Percentiles rank a stretch among this genome's conserved stretches.
Conservation (phyloP, 2,797 vertebrate species). For the Gymnocypris eckloni region DNA sequence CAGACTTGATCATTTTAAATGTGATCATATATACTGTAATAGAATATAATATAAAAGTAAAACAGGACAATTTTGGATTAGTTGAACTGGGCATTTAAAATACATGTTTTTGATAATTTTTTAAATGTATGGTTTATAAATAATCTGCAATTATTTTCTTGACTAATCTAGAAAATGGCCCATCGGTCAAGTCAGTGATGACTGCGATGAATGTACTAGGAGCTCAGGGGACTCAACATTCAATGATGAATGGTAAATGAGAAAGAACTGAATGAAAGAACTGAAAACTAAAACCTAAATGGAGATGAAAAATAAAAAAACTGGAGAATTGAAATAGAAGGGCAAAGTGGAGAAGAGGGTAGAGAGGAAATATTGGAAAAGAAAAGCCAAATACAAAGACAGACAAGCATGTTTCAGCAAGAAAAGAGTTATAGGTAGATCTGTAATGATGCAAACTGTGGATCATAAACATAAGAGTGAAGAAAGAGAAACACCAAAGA, state of each 20-base stretch:
- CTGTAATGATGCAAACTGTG: neutral
- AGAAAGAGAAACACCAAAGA: neutral
- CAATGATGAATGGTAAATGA: constrained; percentile 7
- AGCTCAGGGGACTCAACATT: neutral
- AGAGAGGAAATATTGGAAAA: neutral
- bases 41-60: neutral
- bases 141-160: constrained; percentile 18
- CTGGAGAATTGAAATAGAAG: neutral
- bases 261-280: neutral
- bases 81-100: too few relatives aligned
- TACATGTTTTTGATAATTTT: too few relatives aligned
- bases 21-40: neutral
- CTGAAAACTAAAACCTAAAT: neutral
- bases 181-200: neutral
- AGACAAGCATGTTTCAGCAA: neutral
- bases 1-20: neutral
- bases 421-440: neutral
- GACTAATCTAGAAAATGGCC: constrained; percentile 15
- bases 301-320: neutral
- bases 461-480: neutral
- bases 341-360: neutral
- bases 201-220: neutral
- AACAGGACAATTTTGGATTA: too few relatives aligned
- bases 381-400: neutral
- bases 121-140: too few relatives aligned